phyloP scores from a whole-genome alignment of 2,888 invertebrate species.

The Argyresthia albistria region DNA sequence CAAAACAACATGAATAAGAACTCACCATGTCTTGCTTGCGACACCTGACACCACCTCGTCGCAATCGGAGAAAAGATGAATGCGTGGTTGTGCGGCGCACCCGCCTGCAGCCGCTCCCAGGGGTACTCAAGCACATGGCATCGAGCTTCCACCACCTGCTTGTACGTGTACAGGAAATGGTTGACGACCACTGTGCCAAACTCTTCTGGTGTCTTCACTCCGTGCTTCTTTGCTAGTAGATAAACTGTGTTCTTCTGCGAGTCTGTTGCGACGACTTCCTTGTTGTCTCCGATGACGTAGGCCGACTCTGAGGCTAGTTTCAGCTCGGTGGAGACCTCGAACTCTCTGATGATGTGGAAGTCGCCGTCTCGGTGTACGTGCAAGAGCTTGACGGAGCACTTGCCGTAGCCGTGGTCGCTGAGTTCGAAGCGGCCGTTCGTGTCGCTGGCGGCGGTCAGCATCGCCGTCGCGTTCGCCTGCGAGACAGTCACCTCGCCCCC shows the following conservation, averaged over 20 bases:
- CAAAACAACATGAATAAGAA: conserved; percentile 7
- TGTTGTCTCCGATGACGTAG: conserved; percentile 82
- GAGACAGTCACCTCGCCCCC: conserved; percentile 30
- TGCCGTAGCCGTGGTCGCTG: conserved; percentile 80
- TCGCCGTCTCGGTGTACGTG: conserved; percentile 78
- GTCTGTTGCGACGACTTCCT: conserved; percentile 86
- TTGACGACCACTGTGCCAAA: conserved; percentile 81
- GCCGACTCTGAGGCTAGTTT: conserved; percentile 80
- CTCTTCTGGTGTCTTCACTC: conserved; percentile 82
- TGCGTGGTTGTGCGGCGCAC: conserved; percentile 80
- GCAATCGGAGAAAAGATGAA: conserved; percentile 80
- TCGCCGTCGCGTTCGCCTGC: conserved; percentile 16
- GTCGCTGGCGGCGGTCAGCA: conserved; percentile 50
- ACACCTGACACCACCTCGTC: conserved; percentile 78
- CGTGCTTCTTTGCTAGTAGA: conserved; percentile 82
- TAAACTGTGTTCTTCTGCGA: conserved; percentile 89
- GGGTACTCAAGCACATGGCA: conserved; percentile 82
- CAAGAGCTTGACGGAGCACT: conserved; percentile 81
- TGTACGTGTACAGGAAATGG: conserved; percentile 82
- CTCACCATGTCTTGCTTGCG: conserved; percentile 77
- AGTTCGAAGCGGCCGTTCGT: conserved; percentile 72
- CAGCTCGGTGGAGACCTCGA: conserved; percentile 80
- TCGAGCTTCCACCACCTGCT: conserved; percentile 80
- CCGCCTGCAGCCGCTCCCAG: conserved; percentile 78
- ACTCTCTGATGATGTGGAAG: conserved; percentile 80